These are phyloP conservation scores for Helicoverpa assulta DNA, from an alignment of 2,888 invertebrate genomes.

Conservation along the genomic window DNA sequence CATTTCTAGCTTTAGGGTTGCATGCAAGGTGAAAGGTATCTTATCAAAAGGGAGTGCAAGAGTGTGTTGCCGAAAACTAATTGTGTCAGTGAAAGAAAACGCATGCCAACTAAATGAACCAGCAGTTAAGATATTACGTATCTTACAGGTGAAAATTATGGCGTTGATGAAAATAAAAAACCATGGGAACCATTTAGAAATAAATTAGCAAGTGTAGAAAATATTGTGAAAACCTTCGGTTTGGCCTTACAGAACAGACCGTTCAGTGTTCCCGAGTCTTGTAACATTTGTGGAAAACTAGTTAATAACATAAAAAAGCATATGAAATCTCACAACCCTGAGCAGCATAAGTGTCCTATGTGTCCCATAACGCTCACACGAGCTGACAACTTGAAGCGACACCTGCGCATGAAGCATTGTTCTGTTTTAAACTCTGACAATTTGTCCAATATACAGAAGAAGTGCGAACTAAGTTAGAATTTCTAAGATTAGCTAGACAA, in stretches of 20 bases:
- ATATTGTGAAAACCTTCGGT: slow-evolving; percentile 82
- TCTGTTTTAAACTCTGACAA: slow-evolving; percentile 81
- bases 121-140: slow-evolving; percentile 78
- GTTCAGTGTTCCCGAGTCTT: slow-evolving; percentile 86
- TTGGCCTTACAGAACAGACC: slow-evolving; percentile 76
- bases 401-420: slow-evolving; percentile 91
- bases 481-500: slow-evolving; percentile 24
- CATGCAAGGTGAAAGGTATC: slow-evolving; percentile 69
- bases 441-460: slow-evolving; percentile 81
- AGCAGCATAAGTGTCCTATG: slow-evolving; percentile 91
- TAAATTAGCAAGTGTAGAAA: slow-evolving; percentile 81
- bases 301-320: slow-evolving; percentile 93
- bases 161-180: slow-evolving; percentile 86
- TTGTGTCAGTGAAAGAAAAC: slow-evolving; percentile 59
- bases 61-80: slow-evolving; percentile 63
- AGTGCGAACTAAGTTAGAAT: slow-evolving; percentile 73
- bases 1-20: slow-evolving; percentile 63
- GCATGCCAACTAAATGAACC: slow-evolving; percentile 68
- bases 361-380: slow-evolving; percentile 91
- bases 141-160: slow-evolving; percentile 87
- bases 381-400: slow-evolving; percentile 92
- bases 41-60: slow-evolving; percentile 58
- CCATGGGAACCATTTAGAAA: slow-evolving; percentile 81
- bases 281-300: slow-evolving; percentile 91
- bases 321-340: slow-evolving; percentile 91